A percentile compares a stretch with the other conserved stretches of the same genome.
Evolutionary conservation across 1,140 invertebrate species (phyloP).

Genomic region (Medauroidea extradentata): DNA sequence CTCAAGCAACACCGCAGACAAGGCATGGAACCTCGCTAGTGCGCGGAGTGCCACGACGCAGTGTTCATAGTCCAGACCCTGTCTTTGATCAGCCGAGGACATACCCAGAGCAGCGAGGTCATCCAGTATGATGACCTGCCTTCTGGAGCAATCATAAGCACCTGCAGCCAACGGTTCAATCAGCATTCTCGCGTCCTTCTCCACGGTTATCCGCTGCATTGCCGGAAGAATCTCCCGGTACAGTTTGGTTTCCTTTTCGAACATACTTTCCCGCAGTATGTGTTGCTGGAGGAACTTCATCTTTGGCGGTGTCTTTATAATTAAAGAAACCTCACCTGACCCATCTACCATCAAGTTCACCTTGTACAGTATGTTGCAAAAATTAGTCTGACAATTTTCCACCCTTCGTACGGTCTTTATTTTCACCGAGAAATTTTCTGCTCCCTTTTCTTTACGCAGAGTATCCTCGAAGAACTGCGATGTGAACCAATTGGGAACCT

Average conservation of each 20-base stretch:
- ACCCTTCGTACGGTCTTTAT: background rate
- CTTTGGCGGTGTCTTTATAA: background rate
- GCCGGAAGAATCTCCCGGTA: background rate
- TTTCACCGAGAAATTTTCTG: background rate
- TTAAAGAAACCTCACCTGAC: background rate
- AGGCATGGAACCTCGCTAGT: conserved; percentile 21
- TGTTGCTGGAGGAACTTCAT: background rate
- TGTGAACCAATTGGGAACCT: background rate
- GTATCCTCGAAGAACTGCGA: background rate
- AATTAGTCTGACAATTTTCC: background rate
- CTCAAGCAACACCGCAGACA: conserved; percentile 7
- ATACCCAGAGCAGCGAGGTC: conserved; percentile 16
- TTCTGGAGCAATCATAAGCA: background rate
- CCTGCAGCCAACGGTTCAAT: background rate
- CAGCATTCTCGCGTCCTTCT: background rate
- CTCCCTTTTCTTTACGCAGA: background rate
- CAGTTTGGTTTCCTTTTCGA: background rate
- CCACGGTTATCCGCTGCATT: background rate
- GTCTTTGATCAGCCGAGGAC: conserved; percentile 11
- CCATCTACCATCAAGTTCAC: background rate
- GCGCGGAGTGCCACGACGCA: conserved; percentile 2
- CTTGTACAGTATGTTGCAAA: background rate
- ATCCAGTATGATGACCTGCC: conserved; percentile 2
- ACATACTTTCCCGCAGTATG: background rate
- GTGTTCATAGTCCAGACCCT: conserved; percentile 19